phyloP scores from a whole-genome alignment of 2,888 invertebrate genomes.

The Rhagophthalmus giganteus region DNA sequence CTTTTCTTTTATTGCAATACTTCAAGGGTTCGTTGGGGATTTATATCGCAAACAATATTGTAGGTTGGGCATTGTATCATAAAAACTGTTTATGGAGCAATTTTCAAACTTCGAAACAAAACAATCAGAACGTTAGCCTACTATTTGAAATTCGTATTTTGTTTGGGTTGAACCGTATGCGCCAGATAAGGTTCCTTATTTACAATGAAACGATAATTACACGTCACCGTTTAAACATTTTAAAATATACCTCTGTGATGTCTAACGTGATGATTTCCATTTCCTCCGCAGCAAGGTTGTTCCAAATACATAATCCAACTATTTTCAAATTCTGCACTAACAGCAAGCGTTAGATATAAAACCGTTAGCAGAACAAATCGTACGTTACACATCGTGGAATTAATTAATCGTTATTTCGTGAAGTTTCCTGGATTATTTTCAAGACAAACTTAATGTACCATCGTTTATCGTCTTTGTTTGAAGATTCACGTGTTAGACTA shows the following conservation, averaged over 20 bases:
- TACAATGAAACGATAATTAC: too few relatives aligned
- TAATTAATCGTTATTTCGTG: background rate
- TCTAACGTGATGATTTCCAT: slow-evolving; percentile 61
- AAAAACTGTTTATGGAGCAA: background rate
- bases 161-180: too few relatives aligned
- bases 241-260: slow-evolving; percentile 62
- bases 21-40: too few relatives aligned
- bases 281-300: slow-evolving; percentile 66
- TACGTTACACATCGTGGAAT: slow-evolving; percentile 20
- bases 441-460: background rate
- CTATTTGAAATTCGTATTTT: too few relatives aligned
- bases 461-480: too few relatives aligned
- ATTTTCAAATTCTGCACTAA: slow-evolving; percentile 60
- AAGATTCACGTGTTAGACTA: too few relatives aligned
- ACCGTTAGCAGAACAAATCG: slow-evolving; percentile 27
- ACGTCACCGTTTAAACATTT: too few relatives aligned
- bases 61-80: too few relatives aligned
- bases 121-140: background rate
- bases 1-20: too few relatives aligned
- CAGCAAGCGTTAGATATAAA: slow-evolving; percentile 29
- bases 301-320: slow-evolving; percentile 69
- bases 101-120: background rate
- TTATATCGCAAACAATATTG: too few relatives aligned
- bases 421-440: background rate
- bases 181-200: too few relatives aligned